These are phyloP conservation scores for Hetaerina americana DNA, from an alignment of 1,140 invertebrate species.

Conservation along the genomic window DNA sequence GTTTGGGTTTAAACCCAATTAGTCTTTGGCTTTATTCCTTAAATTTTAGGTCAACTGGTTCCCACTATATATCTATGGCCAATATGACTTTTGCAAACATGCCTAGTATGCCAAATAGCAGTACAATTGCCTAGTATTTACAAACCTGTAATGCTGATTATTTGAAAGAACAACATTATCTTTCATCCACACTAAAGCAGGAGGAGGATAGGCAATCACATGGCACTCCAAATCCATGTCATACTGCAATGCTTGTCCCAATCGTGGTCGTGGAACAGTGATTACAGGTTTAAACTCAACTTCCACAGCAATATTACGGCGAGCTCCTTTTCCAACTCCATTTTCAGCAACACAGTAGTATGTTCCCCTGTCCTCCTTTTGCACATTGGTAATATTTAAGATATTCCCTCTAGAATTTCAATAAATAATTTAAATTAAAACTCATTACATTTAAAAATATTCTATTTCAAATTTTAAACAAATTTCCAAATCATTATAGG, in stretches of 20 bases:
- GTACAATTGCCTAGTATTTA: too few species aligned
- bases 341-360: constrained; percentile 40
- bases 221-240: constrained; percentile 35
- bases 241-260: constrained; percentile 34
- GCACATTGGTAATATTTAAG: constrained; percentile 24
- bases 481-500: too few species aligned
- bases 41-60: too few species aligned
- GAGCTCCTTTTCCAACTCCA: constrained; percentile 29
- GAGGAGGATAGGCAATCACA: constrained; percentile 35
- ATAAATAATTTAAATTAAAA: too few species aligned
- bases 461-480: too few species aligned
- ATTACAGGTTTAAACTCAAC: constrained; percentile 31
- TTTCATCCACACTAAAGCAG: constrained; percentile 33
- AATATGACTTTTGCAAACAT: too few species aligned
- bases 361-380: constrained; percentile 31
- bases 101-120: too few species aligned
- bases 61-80: too few species aligned
- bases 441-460: too few species aligned
- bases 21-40: too few species aligned
- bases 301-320: constrained; percentile 34
- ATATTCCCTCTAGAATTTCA: constrained; percentile 26
- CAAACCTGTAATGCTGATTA: constrained; percentile 30
- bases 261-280: constrained; percentile 24
- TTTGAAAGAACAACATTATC: constrained; percentile 27
- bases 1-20: too few species aligned